These are phyloP conservation scores for Matsumurasca onukii DNA, from an alignment of 1,140 invertebrate species.

Conservation along the genomic window DNA sequence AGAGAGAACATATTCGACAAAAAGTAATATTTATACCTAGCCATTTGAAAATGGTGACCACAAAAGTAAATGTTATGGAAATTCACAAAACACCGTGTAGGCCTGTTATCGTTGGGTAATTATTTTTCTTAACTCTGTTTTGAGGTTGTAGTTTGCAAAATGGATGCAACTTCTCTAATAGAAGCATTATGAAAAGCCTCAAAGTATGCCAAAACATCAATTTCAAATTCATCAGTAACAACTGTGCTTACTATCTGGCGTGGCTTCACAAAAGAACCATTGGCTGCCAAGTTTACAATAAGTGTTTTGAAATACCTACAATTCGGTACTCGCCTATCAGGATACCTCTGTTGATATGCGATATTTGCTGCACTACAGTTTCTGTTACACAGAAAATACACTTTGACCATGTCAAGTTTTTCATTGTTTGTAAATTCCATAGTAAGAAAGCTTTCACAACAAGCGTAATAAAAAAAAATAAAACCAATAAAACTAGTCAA, in stretches of 20 bases:
- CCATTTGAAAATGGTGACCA: no score
- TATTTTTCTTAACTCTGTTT: no score
- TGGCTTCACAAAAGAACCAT: background rate
- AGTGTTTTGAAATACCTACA: background rate
- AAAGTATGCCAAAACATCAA: conserved; percentile 2
- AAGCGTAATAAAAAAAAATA: no score
- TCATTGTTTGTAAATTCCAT: conserved; percentile 4
- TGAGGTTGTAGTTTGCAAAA: background rate
- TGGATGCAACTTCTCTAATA: background rate
- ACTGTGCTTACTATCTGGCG: background rate
- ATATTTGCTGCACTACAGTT: background rate
- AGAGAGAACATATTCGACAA: no score
- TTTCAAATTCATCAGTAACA: conserved; percentile 15
- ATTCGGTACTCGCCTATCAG: conserved; percentile 11
- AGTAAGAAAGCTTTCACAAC: background rate
- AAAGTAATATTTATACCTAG: no score
- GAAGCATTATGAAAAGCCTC: background rate
- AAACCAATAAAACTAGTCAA: no score
- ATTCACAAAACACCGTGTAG: no score
- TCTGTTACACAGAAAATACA: conserved; percentile 15
- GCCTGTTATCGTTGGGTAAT: no score
- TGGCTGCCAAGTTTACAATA: conserved; percentile 3
- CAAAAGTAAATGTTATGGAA: no score
- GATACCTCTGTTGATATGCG: background rate
- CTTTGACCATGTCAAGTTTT: no score